Base-by-base conservation (phyloP, 2,113 vertebrate genomes). In the Pelobates fuscus region DNA sequence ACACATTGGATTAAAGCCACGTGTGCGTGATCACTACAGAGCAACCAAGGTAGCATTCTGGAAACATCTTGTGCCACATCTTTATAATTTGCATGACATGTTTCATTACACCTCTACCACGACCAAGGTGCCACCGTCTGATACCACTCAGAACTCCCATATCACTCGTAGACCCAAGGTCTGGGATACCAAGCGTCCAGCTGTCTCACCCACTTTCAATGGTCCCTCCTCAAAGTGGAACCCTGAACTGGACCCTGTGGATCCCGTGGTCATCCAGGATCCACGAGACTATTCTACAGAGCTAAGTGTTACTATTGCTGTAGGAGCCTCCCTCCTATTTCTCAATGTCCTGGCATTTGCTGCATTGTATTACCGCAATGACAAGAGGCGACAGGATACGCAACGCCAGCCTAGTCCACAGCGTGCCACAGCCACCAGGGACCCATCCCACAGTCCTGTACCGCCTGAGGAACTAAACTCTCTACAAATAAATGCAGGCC, bases 21-120 rank as follows among this genome's bases (percentile, higher is more conserved):
- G 97, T 0, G 97, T 98, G 72, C 94, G 97, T 0, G 97, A 99
- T 86, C 97, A 99, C 88, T 99, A 99, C 89, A 94, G 97, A 17
- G 97, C 97, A 85, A 98, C 96, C 61, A 99, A 99, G 86, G 96
- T 99, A 87, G 97, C 97, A 80, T 99, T 99, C 87, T 99, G 97
- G 97, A 98, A 98, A 88, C 96, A 98, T 83, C 88, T 99, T 70
- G 97, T 99, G 82, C 97, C 97, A 26, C 96, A 99, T 78, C 87
- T 99, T 62, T 98, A 99, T 87, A 99, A 98, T 87, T 93, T 98
- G 49, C 95, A 99, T 0, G 97, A 98, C 77, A 98, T 99, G 95
- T 98, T 98, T 88, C 96, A 98, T 84, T 99, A 99, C 87, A 98
- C 96, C 23, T 99, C 97, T 79, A 96, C 94, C 70, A 99, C 97